Evolutionary conservation across 2,888 invertebrate species (phyloP), one percentile per base, ranked within the genome.

Genomic region (Athalia cordata): DNA sequence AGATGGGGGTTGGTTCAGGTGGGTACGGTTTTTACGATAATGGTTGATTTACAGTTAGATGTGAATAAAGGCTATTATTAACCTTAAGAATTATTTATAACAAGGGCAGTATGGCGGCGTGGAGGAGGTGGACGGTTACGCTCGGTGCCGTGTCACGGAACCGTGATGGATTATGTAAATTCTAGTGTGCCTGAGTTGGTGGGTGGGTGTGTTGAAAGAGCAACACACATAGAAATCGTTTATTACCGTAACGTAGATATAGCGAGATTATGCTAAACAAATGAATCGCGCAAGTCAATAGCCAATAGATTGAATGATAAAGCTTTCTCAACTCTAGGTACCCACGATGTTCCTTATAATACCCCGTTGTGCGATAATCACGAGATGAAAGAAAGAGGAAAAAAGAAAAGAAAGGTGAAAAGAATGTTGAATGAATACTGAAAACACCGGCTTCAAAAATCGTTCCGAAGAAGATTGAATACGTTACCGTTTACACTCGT

Each of bases 131-230:
- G 61, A 75, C 76, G 50, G 65, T 76, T 76, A 76, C 43, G 55
- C 68, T 68, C 70, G 52, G 43, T 62, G 50, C 77, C 77, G 67
- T 62, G 77, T 59, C 68, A 77, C 70, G 77, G 43, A 77, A 75
- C 62, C 47, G 68, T 77, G 77, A 77, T 61, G 77, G 68, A 77
- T 77, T 77, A 77, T 77, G 77, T 61, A 77, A 77, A 77, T 77
- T 68, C 52, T 72, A 59, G 57, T 72, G 11, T 72, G 59, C 52
- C 43, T 4, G n/a, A 47, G 45, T 13, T 49, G 49, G 9, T n/a
- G 47, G 9, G 50, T 43, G n/a, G 8, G 9, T 11, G 64, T 65
- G 15, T 64, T 64, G 64, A 7, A 43, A 55, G 8, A 55, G 9
- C 9, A 55, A 55, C 55, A 7, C 55, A n/a, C n/a, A n/a, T n/a